Conservation (phyloP, 1,140 invertebrate species). For the Temnothorax nylanderi region DNA sequence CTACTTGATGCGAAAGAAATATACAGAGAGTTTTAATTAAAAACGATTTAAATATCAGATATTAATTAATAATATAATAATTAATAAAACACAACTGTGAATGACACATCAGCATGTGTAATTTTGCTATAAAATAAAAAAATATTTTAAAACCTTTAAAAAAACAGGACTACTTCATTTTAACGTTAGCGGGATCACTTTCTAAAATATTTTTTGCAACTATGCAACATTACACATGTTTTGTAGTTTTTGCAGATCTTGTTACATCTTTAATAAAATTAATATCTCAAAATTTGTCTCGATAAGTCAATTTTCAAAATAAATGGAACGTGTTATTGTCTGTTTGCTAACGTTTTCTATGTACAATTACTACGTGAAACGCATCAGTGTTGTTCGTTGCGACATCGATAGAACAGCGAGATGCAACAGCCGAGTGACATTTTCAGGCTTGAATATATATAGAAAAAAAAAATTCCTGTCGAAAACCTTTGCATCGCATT, state of each 20-base stretch:
- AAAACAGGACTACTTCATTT: not conserved
- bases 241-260: not conserved
- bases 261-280: not conserved
- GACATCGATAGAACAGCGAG: constrained; percentile 59
- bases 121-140: not conserved
- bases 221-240: not conserved
- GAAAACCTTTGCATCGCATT: not conserved
- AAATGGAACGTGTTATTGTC: not conserved
- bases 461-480: constrained; percentile 3
- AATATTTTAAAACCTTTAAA: not conserved
- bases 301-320: not conserved
- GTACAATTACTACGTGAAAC: constrained; percentile 46
- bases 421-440: constrained; percentile 18
- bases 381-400: constrained; percentile 22
- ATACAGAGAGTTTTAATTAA: not conserved
- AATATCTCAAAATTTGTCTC: not conserved
- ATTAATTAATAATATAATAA: not conserved
- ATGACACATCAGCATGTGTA: not conserved
- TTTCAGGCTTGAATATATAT: constrained; percentile 23
- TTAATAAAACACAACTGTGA: not conserved
- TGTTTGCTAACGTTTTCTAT: constrained; percentile 41
- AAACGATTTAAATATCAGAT: not conserved
- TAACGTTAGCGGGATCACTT: not conserved
- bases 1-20: not conserved
- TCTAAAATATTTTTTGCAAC: not conserved